These are phyloP conservation scores for Microchirus variegatus DNA, from an alignment of 2,797 vertebrate species.

Conservation along the genomic window DNA sequence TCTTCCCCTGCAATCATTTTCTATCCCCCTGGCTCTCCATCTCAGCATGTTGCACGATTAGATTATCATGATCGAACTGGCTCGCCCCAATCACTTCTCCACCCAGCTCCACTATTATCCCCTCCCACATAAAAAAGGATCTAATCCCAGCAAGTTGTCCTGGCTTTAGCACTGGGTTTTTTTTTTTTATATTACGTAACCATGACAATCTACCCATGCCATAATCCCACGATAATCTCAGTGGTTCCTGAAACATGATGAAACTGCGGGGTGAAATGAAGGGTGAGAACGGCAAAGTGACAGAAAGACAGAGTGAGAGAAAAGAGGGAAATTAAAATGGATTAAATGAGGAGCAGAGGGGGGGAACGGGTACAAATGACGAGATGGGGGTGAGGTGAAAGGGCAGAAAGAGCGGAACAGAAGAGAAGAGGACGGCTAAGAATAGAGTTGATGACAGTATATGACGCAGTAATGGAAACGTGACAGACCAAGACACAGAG, in stretches of 20 bases:
- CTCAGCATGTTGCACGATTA: constrained; percentile 23
- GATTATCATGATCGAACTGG: constrained; percentile 33
- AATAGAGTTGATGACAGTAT: constrained; percentile 13
- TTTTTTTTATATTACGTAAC: constrained; percentile 76
- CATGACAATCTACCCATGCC: constrained; percentile 63
- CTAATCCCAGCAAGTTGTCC: constrained; percentile 84
- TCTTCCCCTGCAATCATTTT: constrained; percentile 22
- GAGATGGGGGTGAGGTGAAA: constrained; percentile 14
- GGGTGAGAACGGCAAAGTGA: background rate
- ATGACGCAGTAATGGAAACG: background rate
- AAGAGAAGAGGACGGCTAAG: constrained; percentile 1
- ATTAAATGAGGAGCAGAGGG: constrained; percentile 17
- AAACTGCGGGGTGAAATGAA: constrained; percentile 35
- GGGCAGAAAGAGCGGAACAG: background rate
- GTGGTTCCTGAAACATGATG: constrained; percentile 54
- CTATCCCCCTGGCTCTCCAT: constrained; percentile 20
- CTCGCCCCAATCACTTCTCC: constrained; percentile 28
- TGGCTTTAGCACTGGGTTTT: constrained; percentile 71
- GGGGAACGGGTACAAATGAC: constrained; percentile 26
- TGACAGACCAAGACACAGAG: no score
- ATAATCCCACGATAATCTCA: constrained; percentile 81
- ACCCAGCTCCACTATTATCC: constrained; percentile 25
- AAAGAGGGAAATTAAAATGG: constrained; percentile 5
- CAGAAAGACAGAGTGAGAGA: background rate
- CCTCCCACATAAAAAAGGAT: constrained; percentile 50